Evolutionary conservation across 37 sponge, comb jelly and placozoan genomes (phyloP).

Genomic region (Oscarella lobularis): DNA sequence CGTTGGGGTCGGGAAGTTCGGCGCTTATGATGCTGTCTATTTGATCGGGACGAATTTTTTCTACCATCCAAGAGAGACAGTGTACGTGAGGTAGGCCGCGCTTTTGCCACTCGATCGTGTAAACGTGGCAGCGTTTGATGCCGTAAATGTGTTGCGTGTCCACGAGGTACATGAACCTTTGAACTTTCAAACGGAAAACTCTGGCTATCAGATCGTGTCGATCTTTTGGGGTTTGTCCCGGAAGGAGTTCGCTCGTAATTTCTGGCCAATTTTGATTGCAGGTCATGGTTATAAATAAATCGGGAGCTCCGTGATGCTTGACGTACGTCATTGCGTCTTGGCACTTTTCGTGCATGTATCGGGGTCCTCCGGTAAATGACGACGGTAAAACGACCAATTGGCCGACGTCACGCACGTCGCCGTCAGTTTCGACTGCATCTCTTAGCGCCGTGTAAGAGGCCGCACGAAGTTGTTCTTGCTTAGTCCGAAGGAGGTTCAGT

Average conservation of each 20-base stretch:
- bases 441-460: slow-evolving; percentile 1
- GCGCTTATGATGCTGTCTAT: slow-evolving; percentile 4
- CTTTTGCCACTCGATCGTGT: too few species aligned
- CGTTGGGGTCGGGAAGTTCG: too few species aligned
- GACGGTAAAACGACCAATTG: too few species aligned
- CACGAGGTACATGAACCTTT: background rate
- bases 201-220: slow-evolving; percentile 1
- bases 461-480: background rate
- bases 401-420: background rate
- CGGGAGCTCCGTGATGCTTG: slow-evolving; percentile 7
- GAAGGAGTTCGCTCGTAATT: slow-evolving; percentile 8
- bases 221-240: background rate
- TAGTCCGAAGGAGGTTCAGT: background rate
- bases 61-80: background rate
- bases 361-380: background rate
- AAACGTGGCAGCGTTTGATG: background rate
- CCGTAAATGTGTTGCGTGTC: background rate
- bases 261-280: slow-evolving; percentile 7
- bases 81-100: background rate
- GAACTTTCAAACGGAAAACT: slow-evolving; percentile 6
- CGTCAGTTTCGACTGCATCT: slow-evolving; percentile 14
- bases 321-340: slow-evolving; percentile 13
- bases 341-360: slow-evolving; percentile 3
- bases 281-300: slow-evolving; percentile 5
- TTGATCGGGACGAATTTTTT: background rate